phyloP scores from a whole-genome alignment of 2,797 vertebrate species.

The Argyrosomus regius region DNA sequence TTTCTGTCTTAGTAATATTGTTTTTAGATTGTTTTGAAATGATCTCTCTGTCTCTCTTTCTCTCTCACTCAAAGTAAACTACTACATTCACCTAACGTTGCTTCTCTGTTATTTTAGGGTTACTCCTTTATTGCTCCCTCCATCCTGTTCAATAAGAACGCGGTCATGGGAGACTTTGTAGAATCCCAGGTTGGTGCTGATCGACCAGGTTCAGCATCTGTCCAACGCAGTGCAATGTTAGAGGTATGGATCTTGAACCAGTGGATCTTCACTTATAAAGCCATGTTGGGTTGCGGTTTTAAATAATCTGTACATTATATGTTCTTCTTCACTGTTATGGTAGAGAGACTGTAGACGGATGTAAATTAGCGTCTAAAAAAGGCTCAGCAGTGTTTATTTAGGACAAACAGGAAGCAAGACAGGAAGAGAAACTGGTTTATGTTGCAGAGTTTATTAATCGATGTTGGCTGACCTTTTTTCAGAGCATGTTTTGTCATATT shows the following conservation, averaged over 20 bases:
- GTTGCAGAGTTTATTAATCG: neutral
- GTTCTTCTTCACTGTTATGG: neutral
- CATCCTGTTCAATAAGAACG: slow-evolving; percentile 93
- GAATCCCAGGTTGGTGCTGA: slow-evolving; percentile 84
- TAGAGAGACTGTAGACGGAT: neutral
- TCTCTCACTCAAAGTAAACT: neutral
- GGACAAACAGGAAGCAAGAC: slow-evolving; percentile 25
- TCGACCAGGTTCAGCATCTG: slow-evolving; percentile 89
- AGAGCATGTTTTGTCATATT: neutral
- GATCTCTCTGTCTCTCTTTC: neutral
- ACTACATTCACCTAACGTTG: neutral
- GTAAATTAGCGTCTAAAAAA: neutral
- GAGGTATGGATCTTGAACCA: slow-evolving; percentile 81
- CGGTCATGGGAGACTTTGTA: slow-evolving; percentile 90
- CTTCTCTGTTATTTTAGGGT: slow-evolving; percentile 81
- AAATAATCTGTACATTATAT: neutral
- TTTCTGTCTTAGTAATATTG: too few species aligned
- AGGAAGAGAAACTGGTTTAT: slow-evolving; percentile 24
- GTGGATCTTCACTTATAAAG: neutral
- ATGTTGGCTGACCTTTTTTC: neutral
- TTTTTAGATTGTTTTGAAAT: neutral
- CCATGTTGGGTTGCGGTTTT: neutral
- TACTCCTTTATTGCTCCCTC: slow-evolving; percentile 96
- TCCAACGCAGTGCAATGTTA: slow-evolving; percentile 92
- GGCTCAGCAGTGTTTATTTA: neutral